Evolutionary conservation across 2,797 vertebrate species (phyloP).

Genomic region (Crenuchus spilurus): DNA sequence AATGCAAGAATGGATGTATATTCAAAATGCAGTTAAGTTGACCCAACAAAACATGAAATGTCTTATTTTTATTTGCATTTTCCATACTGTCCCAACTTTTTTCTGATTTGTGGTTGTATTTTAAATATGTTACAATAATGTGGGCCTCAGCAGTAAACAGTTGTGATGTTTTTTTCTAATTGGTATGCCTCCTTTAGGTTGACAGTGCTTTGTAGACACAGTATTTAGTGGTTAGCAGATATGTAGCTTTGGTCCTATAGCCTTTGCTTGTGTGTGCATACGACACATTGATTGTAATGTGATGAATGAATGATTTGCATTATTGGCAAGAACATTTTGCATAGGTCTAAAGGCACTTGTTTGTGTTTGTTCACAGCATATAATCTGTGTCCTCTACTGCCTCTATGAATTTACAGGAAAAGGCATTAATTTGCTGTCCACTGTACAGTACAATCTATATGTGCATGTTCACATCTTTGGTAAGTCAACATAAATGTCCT

Average conservation of each 20-base stretch:
- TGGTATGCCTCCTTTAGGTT: neutral
- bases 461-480: constrained; percentile 44
- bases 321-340: neutral
- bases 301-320: constrained; percentile 10
- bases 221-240: constrained; percentile 9
- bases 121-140: too few relatives aligned
- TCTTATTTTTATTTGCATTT: too few relatives aligned
- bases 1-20: too few relatives aligned
- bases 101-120: too few relatives aligned
- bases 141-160: too few relatives aligned
- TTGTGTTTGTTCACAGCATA: neutral
- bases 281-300: neutral
- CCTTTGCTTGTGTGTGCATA: constrained; percentile 11
- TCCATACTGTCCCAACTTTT: too few relatives aligned
- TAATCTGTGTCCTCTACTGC: neutral
- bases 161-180: too few relatives aligned
- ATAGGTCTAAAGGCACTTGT: constrained; percentile 25
- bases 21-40: too few relatives aligned
- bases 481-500: constrained; percentile 46
- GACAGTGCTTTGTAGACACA: constrained; percentile 1
- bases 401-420: neutral
- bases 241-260: constrained; percentile 15
- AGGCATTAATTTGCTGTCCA: neutral
- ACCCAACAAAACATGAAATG: too few relatives aligned
- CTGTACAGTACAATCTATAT: constrained; percentile 21